Percentiles rank a stretch among this genome's conserved stretches.
Evolutionary conservation across 2,888 invertebrate genomes (phyloP).

Genomic region (Aspidiotus destructor): DNA sequence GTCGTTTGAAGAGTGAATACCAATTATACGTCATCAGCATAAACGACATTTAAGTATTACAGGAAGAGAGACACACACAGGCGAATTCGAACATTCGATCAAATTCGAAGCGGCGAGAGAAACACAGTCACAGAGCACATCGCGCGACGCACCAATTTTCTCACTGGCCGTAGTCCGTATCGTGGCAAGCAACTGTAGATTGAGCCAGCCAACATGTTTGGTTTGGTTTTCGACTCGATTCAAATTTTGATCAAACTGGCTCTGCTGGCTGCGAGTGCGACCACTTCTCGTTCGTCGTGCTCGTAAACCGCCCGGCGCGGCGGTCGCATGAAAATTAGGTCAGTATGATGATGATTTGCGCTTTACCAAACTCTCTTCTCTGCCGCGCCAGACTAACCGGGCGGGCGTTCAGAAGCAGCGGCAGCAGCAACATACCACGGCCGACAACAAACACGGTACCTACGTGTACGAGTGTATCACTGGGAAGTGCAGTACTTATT

Average conservation of each 20-base stretch:
- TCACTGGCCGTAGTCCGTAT: constrained; percentile 28
- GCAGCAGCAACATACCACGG: neutral
- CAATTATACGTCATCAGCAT: constrained; percentile 2
- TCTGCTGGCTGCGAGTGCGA: constrained; percentile 9
- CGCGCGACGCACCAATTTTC: constrained; percentile 30
- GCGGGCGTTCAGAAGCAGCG: no score
- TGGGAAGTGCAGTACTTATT: no score
- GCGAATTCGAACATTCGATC: neutral
- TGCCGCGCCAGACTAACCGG: neutral
- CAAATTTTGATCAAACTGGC: neutral
- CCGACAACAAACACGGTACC: neutral
- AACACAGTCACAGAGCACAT: constrained; percentile 23
- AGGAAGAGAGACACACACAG: no score
- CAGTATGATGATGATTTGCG: constrained; percentile 20
- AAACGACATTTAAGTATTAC: neutral
- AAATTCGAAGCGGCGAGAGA: constrained; percentile 5
- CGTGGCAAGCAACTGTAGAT: constrained; percentile 16
- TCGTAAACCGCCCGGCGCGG: no score
- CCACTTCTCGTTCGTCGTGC: neutral
- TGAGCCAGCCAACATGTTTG: constrained; percentile 20
- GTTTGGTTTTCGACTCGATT: constrained; percentile 23
- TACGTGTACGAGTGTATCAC: neutral
- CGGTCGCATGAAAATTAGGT: constrained; percentile 24
- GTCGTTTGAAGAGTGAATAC: neutral
- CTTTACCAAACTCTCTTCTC: neutral